Base-by-base conservation (phyloP, 2,797 vertebrate genomes). In the Chromobotia macracanthus region DNA sequence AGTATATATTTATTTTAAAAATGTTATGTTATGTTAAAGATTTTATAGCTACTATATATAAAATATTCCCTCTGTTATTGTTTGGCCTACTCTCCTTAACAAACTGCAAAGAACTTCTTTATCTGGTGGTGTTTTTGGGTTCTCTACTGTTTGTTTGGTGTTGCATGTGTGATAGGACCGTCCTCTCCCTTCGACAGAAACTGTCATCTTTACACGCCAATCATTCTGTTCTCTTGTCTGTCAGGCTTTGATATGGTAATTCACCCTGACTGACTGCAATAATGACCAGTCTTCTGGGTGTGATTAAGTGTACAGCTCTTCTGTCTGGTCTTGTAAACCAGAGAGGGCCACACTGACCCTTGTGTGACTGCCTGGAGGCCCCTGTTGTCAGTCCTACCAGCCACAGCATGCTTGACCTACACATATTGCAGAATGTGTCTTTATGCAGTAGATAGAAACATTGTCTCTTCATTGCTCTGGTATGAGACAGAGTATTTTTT, bases 191-290 rank as follows among this genome's bases (percentile, higher is more conserved):
- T 86, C 73, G 53, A 78, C 38, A 64, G 78, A 48, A 38, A 65
- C 73, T 86, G 84, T 85, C 80, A 88, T 84, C 68, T 55, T 71
- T 46, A 68, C 21, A 69, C 82, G 84, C 72, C 84, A 87, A 81
- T 83, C 80, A 86, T 70, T 80, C 63, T 19, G 50, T 82, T 70
- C 66, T 72, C 63, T 80, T 83, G 81, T 85, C 86, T 84, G 80
- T 82, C 79, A 82, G 80, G 55, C 82, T 85, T 83, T 88, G 86
- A 87, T 86, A 86, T 87, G 84, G 80, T 87, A 86, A 88, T 87
- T 87, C 83, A 66, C 81, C 68, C 80, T 77, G 80, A 79, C 76
- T 69, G 75, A 75, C 84, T 82, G 80, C 79, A 77, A 75, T 86
- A 86, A 88, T 87, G 85, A 85, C 81, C 77, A 80, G 76, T 84